Base-by-base conservation (phyloP, 2,113 vertebrate species). In the Chitala chitala region DNA sequence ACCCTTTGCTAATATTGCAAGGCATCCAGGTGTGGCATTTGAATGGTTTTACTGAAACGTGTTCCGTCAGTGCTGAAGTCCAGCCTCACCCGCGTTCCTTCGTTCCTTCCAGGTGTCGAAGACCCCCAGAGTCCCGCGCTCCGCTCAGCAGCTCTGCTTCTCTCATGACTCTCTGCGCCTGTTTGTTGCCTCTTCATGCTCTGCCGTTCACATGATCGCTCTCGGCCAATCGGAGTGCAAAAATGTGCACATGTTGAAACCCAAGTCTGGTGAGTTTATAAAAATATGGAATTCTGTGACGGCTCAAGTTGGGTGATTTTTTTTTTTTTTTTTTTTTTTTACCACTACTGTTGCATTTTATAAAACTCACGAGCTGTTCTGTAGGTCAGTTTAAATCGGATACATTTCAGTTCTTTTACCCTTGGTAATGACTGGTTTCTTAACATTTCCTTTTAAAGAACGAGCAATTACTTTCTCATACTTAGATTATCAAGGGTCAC, bases 121-220 rank as follows among this genome's bases (percentile, higher is more conserved):
- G 78, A 81, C 91, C 31, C 93, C 94, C 26, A 92, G 89, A 40
- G 77, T 91, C 42, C 86, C 91, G 29, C 77, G 75, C 22, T 91
- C 87, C 0, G 93, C 89, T 51, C 88, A 90, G 74, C 93, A 94
- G 81, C 90, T 99, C 53, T 90, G 94, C 79, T 99, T 96, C 86
- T 94, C 94, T 1, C 71, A 90, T 0, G 90, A 98, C 83, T 96
- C 97, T 15, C 58, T 85, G 71, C 87, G 79, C 33, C 91, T 98
- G 51, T 95, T 95, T 0, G 86, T 93, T 0, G 92, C 93, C 22
- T 93, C 92, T 0, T 82, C 82, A 15, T 81, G 50, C 0, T 92
- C 94, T 0, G 86, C 87, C 0, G 84, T 98, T 0, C 78, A 95
- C 0, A 40, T 95, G 0, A 58, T 93, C 0, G 78, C 85, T 40